Percentiles rank a stretch among this genome's conserved stretches.
Evolutionary conservation across 2,888 invertebrate species (phyloP).

Genomic region (Schizaphis graminum): DNA sequence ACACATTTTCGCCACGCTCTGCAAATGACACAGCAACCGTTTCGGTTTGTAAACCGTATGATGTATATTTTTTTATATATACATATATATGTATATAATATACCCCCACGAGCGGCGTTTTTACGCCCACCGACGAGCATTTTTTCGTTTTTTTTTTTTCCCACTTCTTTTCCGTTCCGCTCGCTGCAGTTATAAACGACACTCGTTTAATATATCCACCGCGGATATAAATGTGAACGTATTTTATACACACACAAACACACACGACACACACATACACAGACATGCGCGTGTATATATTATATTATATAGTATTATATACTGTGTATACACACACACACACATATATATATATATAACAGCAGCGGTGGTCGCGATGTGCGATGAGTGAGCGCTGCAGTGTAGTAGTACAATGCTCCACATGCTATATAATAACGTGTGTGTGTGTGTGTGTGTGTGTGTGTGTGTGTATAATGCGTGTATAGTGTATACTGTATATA

Average conservation of each 20-base stretch:
- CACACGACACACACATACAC: not conserved
- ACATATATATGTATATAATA: not conserved
- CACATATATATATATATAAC: too few species aligned
- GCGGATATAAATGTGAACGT: slow-evolving; percentile 44
- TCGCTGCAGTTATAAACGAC: slow-evolving; percentile 46
- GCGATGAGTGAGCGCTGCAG: not conserved
- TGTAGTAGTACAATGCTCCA: not conserved
- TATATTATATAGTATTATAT: not conserved
- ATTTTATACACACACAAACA: not conserved
- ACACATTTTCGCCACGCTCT: slow-evolving; percentile 63
- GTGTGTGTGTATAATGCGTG: not conserved
- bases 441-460: not conserved
- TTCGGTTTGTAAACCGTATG: slow-evolving; percentile 54
- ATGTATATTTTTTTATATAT: slow-evolving; percentile 33
- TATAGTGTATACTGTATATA: not conserved
- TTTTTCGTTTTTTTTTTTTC: slow-evolving; percentile 4
- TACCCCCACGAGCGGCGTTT: slow-evolving; percentile 36
- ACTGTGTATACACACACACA: not conserved
- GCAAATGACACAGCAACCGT: slow-evolving; percentile 61
- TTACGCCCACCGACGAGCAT: slow-evolving; percentile 64
- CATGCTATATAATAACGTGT: not conserved
- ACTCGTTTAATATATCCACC: slow-evolving; percentile 61
- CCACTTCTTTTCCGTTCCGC: not conserved
- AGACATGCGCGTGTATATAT: not conserved
- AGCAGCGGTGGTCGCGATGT: not conserved